Conservation (phyloP, 2,888 invertebrate species). For the Nomada ferruginata region DNA sequence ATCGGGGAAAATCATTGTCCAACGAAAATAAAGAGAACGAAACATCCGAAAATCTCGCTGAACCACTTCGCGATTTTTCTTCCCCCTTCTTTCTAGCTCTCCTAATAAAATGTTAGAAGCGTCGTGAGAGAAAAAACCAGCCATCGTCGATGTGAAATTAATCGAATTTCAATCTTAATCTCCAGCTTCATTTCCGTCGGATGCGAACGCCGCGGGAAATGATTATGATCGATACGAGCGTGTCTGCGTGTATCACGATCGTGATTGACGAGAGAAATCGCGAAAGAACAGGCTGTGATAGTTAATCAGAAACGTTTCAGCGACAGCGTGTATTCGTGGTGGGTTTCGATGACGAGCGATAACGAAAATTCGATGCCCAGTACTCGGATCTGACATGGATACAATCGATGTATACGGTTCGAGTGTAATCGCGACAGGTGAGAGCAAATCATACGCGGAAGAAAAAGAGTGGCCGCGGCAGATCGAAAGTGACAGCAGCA, state of each 20-base stretch:
- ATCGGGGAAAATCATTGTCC: not conserved
- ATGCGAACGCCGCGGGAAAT: not conserved
- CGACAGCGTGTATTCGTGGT: constrained; percentile 21
- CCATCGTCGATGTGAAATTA: not conserved
- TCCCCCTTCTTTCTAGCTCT: too few species aligned
- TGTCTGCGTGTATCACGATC: not conserved
- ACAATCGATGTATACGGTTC: constrained; percentile 15
- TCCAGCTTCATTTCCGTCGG: not conserved
- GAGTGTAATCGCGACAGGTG: constrained; percentile 18
- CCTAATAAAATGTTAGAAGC: too few species aligned
- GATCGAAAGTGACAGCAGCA: constrained; percentile 23
- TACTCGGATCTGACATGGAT: constrained; percentile 23
- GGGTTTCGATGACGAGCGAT: constrained; percentile 31
- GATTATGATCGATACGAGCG: not conserved
- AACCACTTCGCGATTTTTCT: not conserved
- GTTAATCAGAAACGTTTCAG: constrained; percentile 36
- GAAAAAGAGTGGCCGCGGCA: constrained; percentile 24
- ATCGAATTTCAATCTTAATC: not conserved
- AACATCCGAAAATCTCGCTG: not conserved
- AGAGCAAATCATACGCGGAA: not conserved
- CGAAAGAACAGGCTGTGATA: constrained; percentile 6
- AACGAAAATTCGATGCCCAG: constrained; percentile 26
- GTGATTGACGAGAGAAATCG: not conserved
- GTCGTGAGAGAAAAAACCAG: not conserved
- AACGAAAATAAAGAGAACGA: not conserved